A percentile compares a stretch with the other conserved stretches of the same genome.
phyloP scores from a whole-genome alignment of 2,797 vertebrate species.

The Triplophysa yarkandensis region DNA sequence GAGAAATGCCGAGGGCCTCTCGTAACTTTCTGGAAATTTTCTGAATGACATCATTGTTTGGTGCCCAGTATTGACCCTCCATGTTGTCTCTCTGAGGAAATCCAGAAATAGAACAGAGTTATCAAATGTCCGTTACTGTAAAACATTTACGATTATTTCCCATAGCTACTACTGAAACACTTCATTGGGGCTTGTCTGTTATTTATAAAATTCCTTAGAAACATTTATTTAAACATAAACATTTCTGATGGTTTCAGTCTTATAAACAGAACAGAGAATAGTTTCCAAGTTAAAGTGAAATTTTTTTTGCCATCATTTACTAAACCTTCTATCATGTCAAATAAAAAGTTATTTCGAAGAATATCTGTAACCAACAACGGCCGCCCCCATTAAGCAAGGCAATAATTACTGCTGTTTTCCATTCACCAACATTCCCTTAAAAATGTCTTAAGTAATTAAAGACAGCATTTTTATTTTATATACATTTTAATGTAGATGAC shows the following conservation, averaged over 20 bases:
- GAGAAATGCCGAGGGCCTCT: conserved; percentile 89
- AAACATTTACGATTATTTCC: neutral
- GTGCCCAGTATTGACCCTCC: conserved; percentile 89
- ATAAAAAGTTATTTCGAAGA: too few relatives aligned
- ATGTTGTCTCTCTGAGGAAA: conserved; percentile 88
- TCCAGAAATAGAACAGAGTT: conserved; percentile 10
- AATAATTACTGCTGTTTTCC: too few relatives aligned
- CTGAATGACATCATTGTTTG: conserved; percentile 90
- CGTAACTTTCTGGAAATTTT: conserved; percentile 87
- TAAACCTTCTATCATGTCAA: too few relatives aligned
- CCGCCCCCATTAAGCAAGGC: too few relatives aligned
- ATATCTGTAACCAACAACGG: too few relatives aligned
- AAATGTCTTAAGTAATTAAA: too few relatives aligned
- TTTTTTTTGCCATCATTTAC: too few relatives aligned
- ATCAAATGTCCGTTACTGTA: neutral
- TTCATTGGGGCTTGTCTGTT: neutral
- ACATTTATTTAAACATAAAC: neutral
- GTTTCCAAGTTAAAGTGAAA: neutral
- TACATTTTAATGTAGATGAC: too few relatives aligned
- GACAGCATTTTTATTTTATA: too few relatives aligned
- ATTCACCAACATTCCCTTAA: too few relatives aligned
- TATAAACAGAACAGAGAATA: neutral
- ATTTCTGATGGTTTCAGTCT: neutral
- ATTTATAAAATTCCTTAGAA: neutral
- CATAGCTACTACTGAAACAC: neutral